phyloP scores from a whole-genome alignment of 2,113 vertebrate species.

The Petromus typicus region DNA sequence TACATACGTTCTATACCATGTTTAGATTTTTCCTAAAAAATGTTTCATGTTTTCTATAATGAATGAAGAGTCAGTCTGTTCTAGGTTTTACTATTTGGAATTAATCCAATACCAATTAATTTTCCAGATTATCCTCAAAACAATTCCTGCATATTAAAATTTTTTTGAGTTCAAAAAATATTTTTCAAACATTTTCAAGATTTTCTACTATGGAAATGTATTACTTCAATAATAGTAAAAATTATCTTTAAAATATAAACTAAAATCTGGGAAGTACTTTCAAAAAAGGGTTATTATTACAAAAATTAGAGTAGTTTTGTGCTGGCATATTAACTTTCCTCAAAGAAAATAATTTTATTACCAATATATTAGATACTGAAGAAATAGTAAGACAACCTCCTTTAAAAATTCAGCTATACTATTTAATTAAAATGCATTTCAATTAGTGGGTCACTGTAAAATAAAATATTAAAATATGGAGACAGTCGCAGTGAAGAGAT shows the following conservation, averaged over 20 bases:
- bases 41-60: conserved; percentile 63
- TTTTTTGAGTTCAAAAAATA: conserved; percentile 34
- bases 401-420: no score
- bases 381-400: no score
- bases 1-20: conserved; percentile 11
- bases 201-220: background rate
- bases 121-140: conserved; percentile 72
- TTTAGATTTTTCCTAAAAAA: conserved; percentile 45
- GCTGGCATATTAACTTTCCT: conserved; percentile 23
- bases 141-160: conserved; percentile 66
- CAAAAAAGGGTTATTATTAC: background rate
- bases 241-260: background rate
- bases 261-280: background rate
- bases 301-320: background rate
- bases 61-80: conserved; percentile 74
- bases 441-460: no score
- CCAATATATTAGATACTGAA: no score
- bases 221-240: conserved; percentile 10
- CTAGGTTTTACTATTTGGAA: conserved; percentile 78
- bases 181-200: conserved; percentile 44
- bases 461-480: no score
- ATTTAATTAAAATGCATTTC: no score
- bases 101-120: conserved; percentile 83
- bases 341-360: background rate
- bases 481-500: no score